Percentiles rank a stretch among this genome's conserved stretches.
phyloP scores from a whole-genome alignment of 2,888 invertebrate species.

The Spisula solida region DNA sequence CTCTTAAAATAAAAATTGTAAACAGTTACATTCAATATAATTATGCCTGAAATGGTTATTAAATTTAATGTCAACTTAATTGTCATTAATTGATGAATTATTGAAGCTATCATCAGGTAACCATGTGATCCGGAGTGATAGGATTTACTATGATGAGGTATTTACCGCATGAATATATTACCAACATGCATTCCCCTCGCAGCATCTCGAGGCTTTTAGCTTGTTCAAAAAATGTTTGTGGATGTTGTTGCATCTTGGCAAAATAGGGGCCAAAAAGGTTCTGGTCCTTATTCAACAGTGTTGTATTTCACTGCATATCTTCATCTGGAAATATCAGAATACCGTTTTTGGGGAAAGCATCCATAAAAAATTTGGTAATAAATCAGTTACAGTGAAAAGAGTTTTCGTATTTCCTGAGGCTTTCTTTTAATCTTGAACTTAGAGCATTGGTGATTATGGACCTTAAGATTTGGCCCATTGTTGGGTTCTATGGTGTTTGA shows the following conservation, averaged over 20 bases:
- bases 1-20: too few relatives aligned
- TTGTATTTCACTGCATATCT: too few relatives aligned
- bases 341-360: too few relatives aligned
- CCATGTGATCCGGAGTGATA: conserved; percentile 49
- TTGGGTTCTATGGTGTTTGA: too few relatives aligned
- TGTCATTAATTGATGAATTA: neutral
- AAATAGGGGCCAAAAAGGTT: neutral
- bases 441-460: too few relatives aligned
- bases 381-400: too few relatives aligned
- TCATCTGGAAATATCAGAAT: too few relatives aligned
- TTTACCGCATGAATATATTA: conserved; percentile 19
- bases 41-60: neutral
- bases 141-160: conserved; percentile 53
- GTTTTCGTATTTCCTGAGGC: too few relatives aligned
- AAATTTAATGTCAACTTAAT: neutral
- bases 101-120: conserved; percentile 33
- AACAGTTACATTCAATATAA: neutral
- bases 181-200: neutral
- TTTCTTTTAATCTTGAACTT: too few relatives aligned
- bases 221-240: neutral
- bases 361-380: too few relatives aligned
- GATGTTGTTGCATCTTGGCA: neutral
- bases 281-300: neutral
- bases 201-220: neutral
- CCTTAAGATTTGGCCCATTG: too few relatives aligned